A percentile compares a stretch with the other conserved stretches of the same genome.
These are phyloP conservation scores for Actinostola sp. DNA, from an alignment of 92 coral and sea anemone species.

Conservation along the genomic window DNA sequence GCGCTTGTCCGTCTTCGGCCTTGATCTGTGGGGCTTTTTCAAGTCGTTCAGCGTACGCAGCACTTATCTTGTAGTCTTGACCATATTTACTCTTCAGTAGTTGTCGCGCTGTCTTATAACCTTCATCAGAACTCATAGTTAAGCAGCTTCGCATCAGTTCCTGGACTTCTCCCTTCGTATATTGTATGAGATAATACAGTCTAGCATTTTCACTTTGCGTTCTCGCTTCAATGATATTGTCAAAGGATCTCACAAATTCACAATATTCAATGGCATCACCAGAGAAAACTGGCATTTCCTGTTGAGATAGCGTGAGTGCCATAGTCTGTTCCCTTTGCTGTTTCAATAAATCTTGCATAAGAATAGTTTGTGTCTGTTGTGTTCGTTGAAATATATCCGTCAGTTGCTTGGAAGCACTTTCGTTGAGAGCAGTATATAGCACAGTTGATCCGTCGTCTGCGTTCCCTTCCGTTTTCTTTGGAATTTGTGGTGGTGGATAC, in stretches of 20 bases:
- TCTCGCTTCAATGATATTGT: background rate
- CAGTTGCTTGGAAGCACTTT: too few relatives aligned
- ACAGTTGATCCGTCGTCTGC: too few relatives aligned
- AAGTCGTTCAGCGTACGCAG: constrained; percentile 60
- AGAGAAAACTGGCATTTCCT: background rate
- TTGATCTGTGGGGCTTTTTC: too few relatives aligned
- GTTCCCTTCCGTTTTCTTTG: too few relatives aligned
- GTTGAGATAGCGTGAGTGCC: constrained; percentile 12
- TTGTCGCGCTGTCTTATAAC: constrained; percentile 51
- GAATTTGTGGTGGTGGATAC: too few relatives aligned
- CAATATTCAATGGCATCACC: constrained; percentile 9
- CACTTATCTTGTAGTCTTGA: constrained; percentile 60
- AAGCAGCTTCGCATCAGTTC: constrained; percentile 66
- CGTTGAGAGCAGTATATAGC: too few relatives aligned
- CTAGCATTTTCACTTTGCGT: constrained; percentile 42
- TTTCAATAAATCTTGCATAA: too few relatives aligned
- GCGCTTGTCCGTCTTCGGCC: too few relatives aligned
- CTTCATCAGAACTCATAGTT: constrained; percentile 48
- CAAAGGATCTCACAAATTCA: constrained; percentile 1
- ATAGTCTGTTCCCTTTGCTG: too few relatives aligned
- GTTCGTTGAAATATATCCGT: too few relatives aligned
- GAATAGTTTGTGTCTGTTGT: too few relatives aligned
- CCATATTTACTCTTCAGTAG: constrained; percentile 59
- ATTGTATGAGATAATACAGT: constrained; percentile 52
- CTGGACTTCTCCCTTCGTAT: constrained; percentile 63